Base-by-base conservation (phyloP, 1,140 invertebrate species). In the Drosophila nigromelanica region DNA sequence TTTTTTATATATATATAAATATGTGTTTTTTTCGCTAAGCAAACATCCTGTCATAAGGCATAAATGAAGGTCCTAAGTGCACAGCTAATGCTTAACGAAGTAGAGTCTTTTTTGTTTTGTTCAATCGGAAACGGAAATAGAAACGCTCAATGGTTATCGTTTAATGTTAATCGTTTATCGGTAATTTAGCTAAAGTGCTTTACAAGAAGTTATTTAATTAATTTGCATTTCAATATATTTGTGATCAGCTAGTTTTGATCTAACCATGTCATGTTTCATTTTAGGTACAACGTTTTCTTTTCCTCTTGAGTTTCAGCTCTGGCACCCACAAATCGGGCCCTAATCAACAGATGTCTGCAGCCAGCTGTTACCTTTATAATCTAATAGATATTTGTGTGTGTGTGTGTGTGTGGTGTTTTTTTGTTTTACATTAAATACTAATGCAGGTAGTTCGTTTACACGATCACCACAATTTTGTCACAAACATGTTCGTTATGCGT, bases 401-500 rank as follows among this genome's bases (percentile, higher is more conserved):
- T 73, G 51, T 54, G 54, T 66, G 27, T 80, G 42, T 81, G 48
- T 43, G 18, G 59, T 74, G 33, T 64, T 21, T 10, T 55, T 33
- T 6, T 14, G 15, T 63, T 51, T 60, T 30, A 61, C 58, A 54
- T 63, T 87, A 87, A 82, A 89, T 89, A 82, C 82, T 87, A 87
- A 82, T 86, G 79, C 78, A 89, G 82, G 82, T 87, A 87, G 82
- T 87, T 87, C 83, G 79, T 82, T 86, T 62, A 56, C 45, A 69
- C 71, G 71, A 69, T 73, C 83, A 87, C 82, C 81, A 78, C 47
- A 85, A 75, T 73, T 78, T 59, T 55, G 59, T 66, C 59, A 67
- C 73, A 66, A 75, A 73, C 64, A 37, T 63, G 35, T 62, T 35
- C 55, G 40, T 58, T 59, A 61, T 73, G 42, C 47, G 39, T 50